Percentiles rank a stretch among this genome's conserved stretches.
These are phyloP conservation scores for Drosophila anceps DNA, from an alignment of 2,888 invertebrate species.

Conservation along the genomic window DNA sequence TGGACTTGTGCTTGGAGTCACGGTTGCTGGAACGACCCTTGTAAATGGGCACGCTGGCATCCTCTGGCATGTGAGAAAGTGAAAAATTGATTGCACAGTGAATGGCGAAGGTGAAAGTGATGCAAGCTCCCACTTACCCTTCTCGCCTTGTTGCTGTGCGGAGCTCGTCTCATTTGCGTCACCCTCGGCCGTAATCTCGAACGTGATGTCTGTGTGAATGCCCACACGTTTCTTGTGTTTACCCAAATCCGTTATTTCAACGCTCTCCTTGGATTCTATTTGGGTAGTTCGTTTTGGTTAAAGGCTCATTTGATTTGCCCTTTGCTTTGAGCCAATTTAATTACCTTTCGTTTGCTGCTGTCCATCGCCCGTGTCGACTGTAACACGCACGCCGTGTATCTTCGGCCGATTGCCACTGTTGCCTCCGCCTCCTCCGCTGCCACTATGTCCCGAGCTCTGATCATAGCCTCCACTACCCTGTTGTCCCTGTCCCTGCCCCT, in stretches of 20 bases:
- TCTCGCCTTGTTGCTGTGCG: slow-evolving; percentile 81
- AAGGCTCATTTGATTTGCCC: slow-evolving; percentile 35
- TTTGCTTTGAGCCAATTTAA: slow-evolving; percentile 55
- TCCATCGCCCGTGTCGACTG: slow-evolving; percentile 85
- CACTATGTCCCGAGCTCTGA: slow-evolving; percentile 58
- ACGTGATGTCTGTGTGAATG: slow-evolving; percentile 85
- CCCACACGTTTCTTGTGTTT: slow-evolving; percentile 85
- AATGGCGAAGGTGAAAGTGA: slow-evolving; percentile 9
- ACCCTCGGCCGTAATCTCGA: slow-evolving; percentile 84
- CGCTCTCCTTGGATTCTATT: slow-evolving; percentile 85
- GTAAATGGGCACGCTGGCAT: slow-evolving; percentile 85
- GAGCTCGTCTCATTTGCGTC: slow-evolving; percentile 83
- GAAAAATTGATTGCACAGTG: background rate
- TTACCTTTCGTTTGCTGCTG: slow-evolving; percentile 84
- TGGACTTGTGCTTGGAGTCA: slow-evolving; percentile 71
- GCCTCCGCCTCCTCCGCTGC: slow-evolving; percentile 22
- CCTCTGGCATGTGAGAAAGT: slow-evolving; percentile 68
- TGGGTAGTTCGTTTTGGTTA: slow-evolving; percentile 19
- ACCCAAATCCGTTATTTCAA: slow-evolving; percentile 84
- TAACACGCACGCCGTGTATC: slow-evolving; percentile 85
- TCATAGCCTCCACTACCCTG: slow-evolving; percentile 44
- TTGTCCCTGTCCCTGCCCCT: slow-evolving; percentile 31
- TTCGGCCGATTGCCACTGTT: slow-evolving; percentile 81
- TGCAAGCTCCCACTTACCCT: slow-evolving; percentile 65
- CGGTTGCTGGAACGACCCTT: slow-evolving; percentile 76